Conservation (phyloP, 2,797 vertebrate genomes). For the Carapus acus region DNA sequence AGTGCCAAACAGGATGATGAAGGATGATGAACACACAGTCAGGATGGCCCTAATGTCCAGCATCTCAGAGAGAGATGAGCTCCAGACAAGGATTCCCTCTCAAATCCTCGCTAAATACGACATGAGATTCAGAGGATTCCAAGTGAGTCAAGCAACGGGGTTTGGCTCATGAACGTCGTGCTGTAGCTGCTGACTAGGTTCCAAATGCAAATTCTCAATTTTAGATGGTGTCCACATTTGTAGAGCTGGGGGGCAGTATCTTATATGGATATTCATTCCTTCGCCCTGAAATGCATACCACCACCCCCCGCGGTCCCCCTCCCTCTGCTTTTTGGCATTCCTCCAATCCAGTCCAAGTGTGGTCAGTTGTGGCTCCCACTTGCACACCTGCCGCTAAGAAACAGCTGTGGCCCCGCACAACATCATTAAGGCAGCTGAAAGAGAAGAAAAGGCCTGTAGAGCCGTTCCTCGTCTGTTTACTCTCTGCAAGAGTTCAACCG, state of each 20-base stretch:
- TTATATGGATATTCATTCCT: constrained; percentile 60
- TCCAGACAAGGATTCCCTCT: constrained; percentile 62
- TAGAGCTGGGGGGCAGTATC: constrained; percentile 60
- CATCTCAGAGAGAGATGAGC: constrained; percentile 56
- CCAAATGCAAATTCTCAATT: constrained; percentile 66
- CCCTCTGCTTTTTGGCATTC: constrained; percentile 73
- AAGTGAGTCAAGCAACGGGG: constrained; percentile 53
- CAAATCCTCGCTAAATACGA: constrained; percentile 54
- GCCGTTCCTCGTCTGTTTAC: constrained; percentile 52
- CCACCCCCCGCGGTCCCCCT: constrained; percentile 71
- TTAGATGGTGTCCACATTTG: constrained; percentile 61
- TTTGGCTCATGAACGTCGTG: constrained; percentile 59
- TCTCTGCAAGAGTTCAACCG: constrained; percentile 60
- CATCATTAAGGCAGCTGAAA: constrained; percentile 74
- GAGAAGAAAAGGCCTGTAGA: constrained; percentile 63
- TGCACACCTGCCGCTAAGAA: constrained; percentile 74
- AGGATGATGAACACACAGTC: too few species aligned
- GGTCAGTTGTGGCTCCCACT: constrained; percentile 58
- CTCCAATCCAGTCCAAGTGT: constrained; percentile 55
- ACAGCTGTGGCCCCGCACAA: constrained; percentile 72
- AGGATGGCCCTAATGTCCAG: constrained; percentile 39
- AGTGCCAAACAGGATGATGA: constrained; percentile 59
- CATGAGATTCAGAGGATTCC: constrained; percentile 58
- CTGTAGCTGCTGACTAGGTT: constrained; percentile 70
- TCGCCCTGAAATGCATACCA: constrained; percentile 45